Conservation (phyloP, 1,140 invertebrate species). For the Drusus annulatus region DNA sequence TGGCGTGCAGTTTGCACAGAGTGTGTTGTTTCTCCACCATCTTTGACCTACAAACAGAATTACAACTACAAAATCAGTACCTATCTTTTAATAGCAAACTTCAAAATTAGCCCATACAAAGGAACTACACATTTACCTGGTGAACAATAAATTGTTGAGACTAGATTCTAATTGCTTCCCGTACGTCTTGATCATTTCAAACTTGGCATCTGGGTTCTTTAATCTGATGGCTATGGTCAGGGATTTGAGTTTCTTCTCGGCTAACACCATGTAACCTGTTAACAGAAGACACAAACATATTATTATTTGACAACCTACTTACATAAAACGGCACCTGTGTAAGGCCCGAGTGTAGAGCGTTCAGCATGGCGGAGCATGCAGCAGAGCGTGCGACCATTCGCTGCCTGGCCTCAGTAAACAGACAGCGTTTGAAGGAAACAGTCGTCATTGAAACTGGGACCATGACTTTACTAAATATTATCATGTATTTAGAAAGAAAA, state of each 20-base stretch:
- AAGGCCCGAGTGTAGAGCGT: too few relatives aligned
- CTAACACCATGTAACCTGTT: slow-evolving; percentile 78
- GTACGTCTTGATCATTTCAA: slow-evolving; percentile 85
- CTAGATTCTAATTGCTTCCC: slow-evolving; percentile 81
- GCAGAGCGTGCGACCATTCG: too few relatives aligned
- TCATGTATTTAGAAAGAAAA: too few relatives aligned
- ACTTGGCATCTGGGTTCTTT: slow-evolving; percentile 81
- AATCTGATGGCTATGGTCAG: slow-evolving; percentile 82
- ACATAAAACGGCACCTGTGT: too few relatives aligned
- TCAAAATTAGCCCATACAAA: too few relatives aligned
- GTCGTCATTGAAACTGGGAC: too few relatives aligned
- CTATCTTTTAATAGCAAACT: too few relatives aligned
- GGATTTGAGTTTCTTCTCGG: slow-evolving; percentile 84
- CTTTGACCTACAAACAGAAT: slow-evolving; percentile 73
- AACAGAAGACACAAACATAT: slow-evolving; percentile 59
- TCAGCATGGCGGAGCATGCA: too few relatives aligned
- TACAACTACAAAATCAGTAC: neutral
- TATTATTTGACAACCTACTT: neutral
- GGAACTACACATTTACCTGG: slow-evolving; percentile 61
- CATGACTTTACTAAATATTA: too few relatives aligned
- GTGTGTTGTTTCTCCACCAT: slow-evolving; percentile 84
- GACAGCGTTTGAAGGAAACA: too few relatives aligned
- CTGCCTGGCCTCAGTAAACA: too few relatives aligned
- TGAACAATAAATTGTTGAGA: slow-evolving; percentile 73
- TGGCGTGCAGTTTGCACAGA: slow-evolving; percentile 86